Base-by-base conservation (phyloP, 2,797 vertebrate species). In the Champsocephalus esox region DNA sequence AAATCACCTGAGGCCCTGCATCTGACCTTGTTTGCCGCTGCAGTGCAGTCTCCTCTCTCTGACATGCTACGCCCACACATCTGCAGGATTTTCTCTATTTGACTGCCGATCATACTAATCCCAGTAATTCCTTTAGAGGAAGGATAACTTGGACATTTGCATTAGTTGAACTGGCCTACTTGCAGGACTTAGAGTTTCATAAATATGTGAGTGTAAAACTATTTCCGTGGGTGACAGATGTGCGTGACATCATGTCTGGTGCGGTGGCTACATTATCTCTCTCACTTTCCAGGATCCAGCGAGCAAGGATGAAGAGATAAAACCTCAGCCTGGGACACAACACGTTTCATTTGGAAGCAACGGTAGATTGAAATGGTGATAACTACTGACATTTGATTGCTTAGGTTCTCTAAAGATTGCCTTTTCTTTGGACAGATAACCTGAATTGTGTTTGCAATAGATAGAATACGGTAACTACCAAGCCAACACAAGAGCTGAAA, bases 151-250 rank as follows among this genome's bases (percentile, higher is more conserved):
- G 87, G 56, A 86, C 83, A 86, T 88, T 73, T 78, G 60, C 72
- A 81, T 85, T 70, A 87, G 82, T 86, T 19, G 43, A 66, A 87
- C 80, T 89, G 90, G 91, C 90, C 90, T 86, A 94, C 81, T 89
- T 92, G 60, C 34, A 13, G 69, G 66, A 79, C 69, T 81, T 73
- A 67, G 60, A 65, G 34, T 38, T 38, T 38, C 34, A 38, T 14
- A 9, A 70, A 81, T 77, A 61, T 21, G 68, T 34, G 49, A 75
- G 59, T 34, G 51, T 46, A 51, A 66, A 89, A 84, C 50, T 71
- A 80, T 77, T 88, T 87, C 60, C 86, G 64, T 78, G 58, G 69
- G 85, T 85, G 70, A 77, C 74, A 80, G 75, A 44, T 34, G 38
- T 34, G 63, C 14, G 50, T 87, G 84, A 82, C 82, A 70, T 80